phyloP scores from a whole-genome alignment of 2,113 vertebrate species.

The Embiotoca jacksoni region DNA sequence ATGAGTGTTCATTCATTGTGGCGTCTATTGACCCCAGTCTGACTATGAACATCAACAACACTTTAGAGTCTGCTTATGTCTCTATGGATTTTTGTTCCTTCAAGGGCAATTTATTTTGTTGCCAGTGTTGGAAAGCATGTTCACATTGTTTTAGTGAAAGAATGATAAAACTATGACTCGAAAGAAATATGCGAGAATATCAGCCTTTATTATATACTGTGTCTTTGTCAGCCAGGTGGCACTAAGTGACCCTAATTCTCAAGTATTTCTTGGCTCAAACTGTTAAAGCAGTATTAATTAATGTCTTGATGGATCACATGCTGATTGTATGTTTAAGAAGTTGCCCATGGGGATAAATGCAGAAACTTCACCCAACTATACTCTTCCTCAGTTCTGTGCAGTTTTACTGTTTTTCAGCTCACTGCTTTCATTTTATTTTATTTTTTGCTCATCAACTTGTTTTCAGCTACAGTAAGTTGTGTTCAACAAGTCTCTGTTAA shows the following conservation, averaged over 20 bases:
- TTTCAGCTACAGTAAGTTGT: not conserved
- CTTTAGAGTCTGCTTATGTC: not conserved
- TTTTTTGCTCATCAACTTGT: not conserved
- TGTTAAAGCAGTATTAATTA: not conserved
- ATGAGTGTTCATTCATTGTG: not conserved
- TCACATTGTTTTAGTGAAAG: not conserved
- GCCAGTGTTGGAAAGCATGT: not conserved
- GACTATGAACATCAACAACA: not conserved
- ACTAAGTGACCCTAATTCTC: too few relatives aligned
- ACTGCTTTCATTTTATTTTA: not conserved
- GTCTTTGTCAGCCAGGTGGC: too few relatives aligned
- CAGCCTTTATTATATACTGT: too few relatives aligned
- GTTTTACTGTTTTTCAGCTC: not conserved
- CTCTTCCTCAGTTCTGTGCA: not conserved
- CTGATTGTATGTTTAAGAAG: too few relatives aligned
- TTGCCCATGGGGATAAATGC: too few relatives aligned
- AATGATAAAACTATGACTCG: not conserved
- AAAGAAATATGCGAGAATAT: too few relatives aligned
- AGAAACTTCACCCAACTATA: too few relatives aligned
- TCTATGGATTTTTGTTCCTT: not conserved
- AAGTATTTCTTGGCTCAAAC: not conserved
- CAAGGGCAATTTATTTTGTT: not conserved
- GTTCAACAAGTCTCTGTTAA: not conserved
- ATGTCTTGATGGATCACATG: too few relatives aligned
- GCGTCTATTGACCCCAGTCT: not conserved